Conservation (phyloP, 2,888 invertebrate species). For the Cryptophagus acutangulus region DNA sequence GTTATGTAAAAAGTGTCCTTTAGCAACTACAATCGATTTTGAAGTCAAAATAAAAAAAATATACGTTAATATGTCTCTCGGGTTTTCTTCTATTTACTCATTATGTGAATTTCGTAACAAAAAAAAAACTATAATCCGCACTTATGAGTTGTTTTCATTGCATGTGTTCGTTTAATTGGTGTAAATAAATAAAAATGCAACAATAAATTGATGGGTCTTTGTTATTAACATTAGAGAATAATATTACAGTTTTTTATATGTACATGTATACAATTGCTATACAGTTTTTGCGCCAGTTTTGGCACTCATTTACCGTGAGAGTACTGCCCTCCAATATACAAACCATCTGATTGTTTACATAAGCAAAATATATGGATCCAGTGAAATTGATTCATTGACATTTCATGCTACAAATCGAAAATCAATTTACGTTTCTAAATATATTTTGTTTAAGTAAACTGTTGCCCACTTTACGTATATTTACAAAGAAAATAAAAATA, state of each 20-base stretch:
- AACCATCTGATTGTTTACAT: constrained; percentile 16
- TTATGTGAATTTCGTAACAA: too few relatives aligned
- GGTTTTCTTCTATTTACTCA: too few relatives aligned
- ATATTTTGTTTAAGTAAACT: constrained; percentile 5
- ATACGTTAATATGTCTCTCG: too few relatives aligned
- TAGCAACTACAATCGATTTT: too few relatives aligned
- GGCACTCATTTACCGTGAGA: constrained; percentile 40
- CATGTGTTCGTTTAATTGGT: neutral
- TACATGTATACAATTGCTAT: constrained; percentile 45
- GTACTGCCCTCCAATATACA: constrained; percentile 33
- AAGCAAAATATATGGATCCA: too few relatives aligned
- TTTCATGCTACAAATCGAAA: too few relatives aligned
- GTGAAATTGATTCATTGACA: too few relatives aligned
- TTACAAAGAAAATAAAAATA: constrained; percentile 27
- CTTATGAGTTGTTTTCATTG: neutral
- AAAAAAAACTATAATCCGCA: neutral
- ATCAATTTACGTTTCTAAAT: constrained; percentile 4
- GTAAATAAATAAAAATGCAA: constrained; percentile 28
- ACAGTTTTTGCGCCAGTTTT: constrained; percentile 41
- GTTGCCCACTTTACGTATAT: constrained; percentile 27
- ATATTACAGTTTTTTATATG: constrained; percentile 44
- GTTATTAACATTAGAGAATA: constrained; percentile 47
- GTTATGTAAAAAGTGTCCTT: too few relatives aligned
- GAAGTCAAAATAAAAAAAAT: too few relatives aligned
- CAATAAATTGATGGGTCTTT: constrained; percentile 34